Conservation (phyloP, 2,113 vertebrate species). For the Holacanthus passer region DNA sequence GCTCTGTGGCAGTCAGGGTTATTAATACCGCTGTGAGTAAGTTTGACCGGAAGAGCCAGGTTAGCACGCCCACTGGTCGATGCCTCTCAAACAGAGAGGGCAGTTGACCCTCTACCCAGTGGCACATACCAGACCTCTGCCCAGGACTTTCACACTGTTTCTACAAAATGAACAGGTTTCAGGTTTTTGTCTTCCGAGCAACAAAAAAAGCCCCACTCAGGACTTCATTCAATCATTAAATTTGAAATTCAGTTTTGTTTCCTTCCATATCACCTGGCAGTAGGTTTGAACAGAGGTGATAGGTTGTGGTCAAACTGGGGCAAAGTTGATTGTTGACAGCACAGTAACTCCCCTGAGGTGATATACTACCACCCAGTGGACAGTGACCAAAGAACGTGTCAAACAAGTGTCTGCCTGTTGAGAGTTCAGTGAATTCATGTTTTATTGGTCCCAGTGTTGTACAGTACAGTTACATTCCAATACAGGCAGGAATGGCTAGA, state of each 20-base stretch:
- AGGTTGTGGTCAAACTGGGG: constrained; percentile 44
- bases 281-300: not conserved
- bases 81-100: not conserved
- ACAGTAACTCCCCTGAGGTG: not conserved
- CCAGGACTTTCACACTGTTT: not conserved
- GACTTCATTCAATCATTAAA: no score
- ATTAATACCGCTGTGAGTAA: constrained; percentile 61
- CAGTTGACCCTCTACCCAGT: not conserved
- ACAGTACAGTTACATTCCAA: constrained; percentile 32
- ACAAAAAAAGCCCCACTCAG: not conserved
- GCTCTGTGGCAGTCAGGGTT: constrained; percentile 45
- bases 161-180: not conserved
- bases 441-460: constrained; percentile 56
- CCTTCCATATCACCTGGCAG: not conserved
- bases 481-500: constrained; percentile 35
- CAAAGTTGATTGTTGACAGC: constrained; percentile 46
- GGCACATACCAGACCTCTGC: constrained; percentile 24
- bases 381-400: not conserved
- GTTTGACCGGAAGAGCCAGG: constrained; percentile 52
- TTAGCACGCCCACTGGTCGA: constrained; percentile 22
- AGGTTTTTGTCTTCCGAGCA: not conserved
- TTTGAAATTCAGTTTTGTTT: no score
- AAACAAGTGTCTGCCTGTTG: not conserved
- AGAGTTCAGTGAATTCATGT: constrained; percentile 23
- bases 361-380: constrained; percentile 59